A percentile compares a stretch with the other conserved stretches of the same genome.
phyloP scores from a whole-genome alignment of 2,113 vertebrate species.

The Ictidomys tridecemlineatus region DNA sequence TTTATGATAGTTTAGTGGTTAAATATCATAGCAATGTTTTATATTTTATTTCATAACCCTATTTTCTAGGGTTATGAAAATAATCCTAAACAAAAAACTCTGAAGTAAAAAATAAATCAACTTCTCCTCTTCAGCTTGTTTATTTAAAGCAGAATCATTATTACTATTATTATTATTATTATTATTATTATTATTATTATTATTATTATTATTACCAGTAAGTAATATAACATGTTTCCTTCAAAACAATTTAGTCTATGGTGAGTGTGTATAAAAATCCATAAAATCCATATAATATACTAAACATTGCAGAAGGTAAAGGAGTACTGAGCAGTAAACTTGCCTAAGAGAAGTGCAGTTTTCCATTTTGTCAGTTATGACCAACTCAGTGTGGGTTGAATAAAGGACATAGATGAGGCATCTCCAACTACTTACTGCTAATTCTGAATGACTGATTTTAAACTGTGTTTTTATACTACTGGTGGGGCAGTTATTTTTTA shows the following conservation, averaged over 20 bases:
- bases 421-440: not conserved
- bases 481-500: not conserved
- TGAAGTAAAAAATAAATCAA: conserved; percentile 4
- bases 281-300: not conserved
- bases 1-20: not conserved
- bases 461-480: conserved; percentile 8
- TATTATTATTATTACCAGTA: not conserved
- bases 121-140: not conserved
- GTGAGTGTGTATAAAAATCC: not conserved
- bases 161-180: too few species aligned
- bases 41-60: too few species aligned
- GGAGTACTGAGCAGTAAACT: conserved; percentile 15
- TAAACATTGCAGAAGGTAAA: not conserved
- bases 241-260: not conserved
- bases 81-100: not conserved
- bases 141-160: not conserved
- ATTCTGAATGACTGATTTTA: not conserved
- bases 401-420: not conserved
- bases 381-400: not conserved
- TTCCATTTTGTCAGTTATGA: not conserved
- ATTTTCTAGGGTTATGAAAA: not conserved
- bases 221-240: not conserved
- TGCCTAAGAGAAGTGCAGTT: not conserved
- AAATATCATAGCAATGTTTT: not conserved
- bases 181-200: too few species aligned